phyloP scores from a whole-genome alignment of 2,888 invertebrate species.

The Teinopalpus imperialis region DNA sequence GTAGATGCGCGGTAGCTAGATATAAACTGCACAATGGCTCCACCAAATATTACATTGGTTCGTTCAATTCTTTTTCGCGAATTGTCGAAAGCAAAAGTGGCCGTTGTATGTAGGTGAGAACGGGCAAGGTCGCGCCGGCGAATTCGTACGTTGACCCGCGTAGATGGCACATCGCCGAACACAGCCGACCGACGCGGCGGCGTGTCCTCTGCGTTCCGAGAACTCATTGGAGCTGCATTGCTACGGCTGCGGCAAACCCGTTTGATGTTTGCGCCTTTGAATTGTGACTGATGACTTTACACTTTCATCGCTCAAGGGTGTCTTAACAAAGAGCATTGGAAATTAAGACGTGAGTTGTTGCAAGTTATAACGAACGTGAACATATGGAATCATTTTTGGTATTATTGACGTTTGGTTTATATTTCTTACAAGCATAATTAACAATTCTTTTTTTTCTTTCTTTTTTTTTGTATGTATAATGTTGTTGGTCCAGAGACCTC shows the following conservation, averaged over 20 bases:
- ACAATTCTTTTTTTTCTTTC: too few species aligned
- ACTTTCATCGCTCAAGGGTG: background rate
- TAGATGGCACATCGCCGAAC: constrained; percentile 6
- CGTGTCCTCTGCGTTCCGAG: constrained; percentile 18
- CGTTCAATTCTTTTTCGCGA: constrained; percentile 65
- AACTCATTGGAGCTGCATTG: constrained; percentile 6
- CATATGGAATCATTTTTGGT: too few species aligned
- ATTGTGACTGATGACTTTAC: constrained; percentile 10
- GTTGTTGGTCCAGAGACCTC: too few species aligned
- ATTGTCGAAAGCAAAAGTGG: constrained; percentile 80
- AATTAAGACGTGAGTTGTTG: too few species aligned
- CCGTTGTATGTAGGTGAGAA: constrained; percentile 77
- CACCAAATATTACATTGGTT: too few species aligned
- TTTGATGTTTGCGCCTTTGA: constrained; percentile 15
- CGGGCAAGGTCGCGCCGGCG: constrained; percentile 79
- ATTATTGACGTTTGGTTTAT: too few species aligned
- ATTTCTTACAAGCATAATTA: too few species aligned
- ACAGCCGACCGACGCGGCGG: constrained; percentile 4
- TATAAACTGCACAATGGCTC: too few species aligned
- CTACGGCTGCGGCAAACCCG: constrained; percentile 1
- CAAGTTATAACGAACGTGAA: too few species aligned
- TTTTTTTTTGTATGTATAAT: too few species aligned
- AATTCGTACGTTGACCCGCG: constrained; percentile 76
- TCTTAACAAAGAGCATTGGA: background rate
- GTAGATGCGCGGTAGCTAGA: too few species aligned